Evolutionary conservation across 2,797 vertebrate genomes (phyloP).

Genomic region (Thaleichthys pacificus): DNA sequence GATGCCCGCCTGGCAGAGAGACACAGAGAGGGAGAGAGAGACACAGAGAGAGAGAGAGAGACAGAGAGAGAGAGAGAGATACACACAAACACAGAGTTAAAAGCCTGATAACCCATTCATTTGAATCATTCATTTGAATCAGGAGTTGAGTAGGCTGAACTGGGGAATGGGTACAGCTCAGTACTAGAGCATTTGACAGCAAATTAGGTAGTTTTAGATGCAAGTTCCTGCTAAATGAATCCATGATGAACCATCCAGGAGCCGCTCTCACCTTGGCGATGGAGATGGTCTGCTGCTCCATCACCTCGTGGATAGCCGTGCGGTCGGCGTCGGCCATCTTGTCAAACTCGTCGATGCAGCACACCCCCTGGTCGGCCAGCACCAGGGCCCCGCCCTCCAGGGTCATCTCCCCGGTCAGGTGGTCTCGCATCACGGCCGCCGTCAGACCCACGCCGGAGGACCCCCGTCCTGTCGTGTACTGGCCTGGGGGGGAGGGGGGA

Average conservation of each 20-base stretch:
- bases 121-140: too few species aligned
- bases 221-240: too few species aligned
- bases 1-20: constrained; percentile 80
- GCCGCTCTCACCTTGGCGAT: constrained; percentile 82
- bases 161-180: not conserved
- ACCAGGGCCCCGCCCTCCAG: constrained; percentile 90
- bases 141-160: not conserved
- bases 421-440: constrained; percentile 89
- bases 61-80: too few species aligned
- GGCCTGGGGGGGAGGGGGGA: constrained; percentile 69
- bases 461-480: constrained; percentile 91
- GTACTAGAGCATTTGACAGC: not conserved
- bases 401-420: constrained; percentile 83
- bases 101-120: too few species aligned
- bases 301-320: constrained; percentile 92
- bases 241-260: too few species aligned
- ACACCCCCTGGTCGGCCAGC: constrained; percentile 87
- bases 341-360: constrained; percentile 96
- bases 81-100: too few species aligned
- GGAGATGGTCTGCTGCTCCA: constrained; percentile 96
- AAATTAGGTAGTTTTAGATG: too few species aligned
- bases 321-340: constrained; percentile 92
- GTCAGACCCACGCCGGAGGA: constrained; percentile 85
- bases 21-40: too few species aligned
- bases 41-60: too few species aligned